Evolutionary conservation across 2,113 vertebrate species (phyloP).

Genomic region (Pseudonaja textilis): DNA sequence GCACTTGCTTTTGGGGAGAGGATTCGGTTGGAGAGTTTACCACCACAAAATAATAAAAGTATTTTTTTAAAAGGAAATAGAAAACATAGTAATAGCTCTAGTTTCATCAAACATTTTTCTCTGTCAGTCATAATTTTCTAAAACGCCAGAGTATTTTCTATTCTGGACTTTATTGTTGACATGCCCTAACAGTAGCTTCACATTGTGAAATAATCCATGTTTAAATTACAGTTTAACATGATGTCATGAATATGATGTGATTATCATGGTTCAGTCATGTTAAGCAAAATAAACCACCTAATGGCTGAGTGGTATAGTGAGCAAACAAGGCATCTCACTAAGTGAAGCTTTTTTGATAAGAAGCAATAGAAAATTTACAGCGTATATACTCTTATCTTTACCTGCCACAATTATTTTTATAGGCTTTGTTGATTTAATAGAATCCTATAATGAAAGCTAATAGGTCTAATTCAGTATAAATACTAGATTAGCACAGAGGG

Average conservation of each 20-base stretch:
- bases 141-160: neutral
- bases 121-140: neutral
- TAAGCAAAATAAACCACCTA: neutral
- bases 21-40: neutral
- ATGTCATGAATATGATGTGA: neutral
- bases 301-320: neutral
- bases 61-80: neutral
- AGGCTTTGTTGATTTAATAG: neutral
- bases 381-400: neutral
- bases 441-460: neutral
- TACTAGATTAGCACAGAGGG: neutral
- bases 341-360: neutral
- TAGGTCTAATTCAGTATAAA: neutral
- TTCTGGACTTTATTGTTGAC: neutral
- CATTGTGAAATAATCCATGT: neutral
- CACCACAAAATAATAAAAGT: too few relatives aligned
- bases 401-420: neutral
- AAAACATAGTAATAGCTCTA: neutral
- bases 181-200: neutral
- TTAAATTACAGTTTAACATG: neutral
- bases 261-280: neutral
- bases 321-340: neutral
- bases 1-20: neutral
- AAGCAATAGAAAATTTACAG: neutral
- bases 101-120: neutral